Conservation (phyloP, 2,113 vertebrate species). For the Reinhardtius hippoglossoides region DNA sequence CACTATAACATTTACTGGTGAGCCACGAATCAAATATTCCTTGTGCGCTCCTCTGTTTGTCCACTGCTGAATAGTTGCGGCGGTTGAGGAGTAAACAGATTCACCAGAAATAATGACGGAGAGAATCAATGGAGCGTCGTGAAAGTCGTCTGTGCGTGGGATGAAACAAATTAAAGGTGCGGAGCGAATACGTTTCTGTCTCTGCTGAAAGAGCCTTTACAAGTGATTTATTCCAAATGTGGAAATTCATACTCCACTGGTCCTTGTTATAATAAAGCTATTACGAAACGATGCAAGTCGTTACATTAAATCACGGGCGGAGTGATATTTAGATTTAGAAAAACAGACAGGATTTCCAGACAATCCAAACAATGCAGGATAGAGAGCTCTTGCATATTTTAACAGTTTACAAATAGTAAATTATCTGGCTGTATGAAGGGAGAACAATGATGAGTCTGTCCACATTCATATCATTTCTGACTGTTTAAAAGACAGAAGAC, state of each 20-base stretch:
- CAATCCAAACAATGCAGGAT: neutral
- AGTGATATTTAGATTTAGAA: neutral
- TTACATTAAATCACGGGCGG: neutral
- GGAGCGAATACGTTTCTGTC: neutral
- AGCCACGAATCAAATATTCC: neutral
- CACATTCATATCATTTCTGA: too few species aligned
- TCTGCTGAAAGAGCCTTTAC: conserved; percentile 13
- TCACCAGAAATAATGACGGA: too few species aligned
- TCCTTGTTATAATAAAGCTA: conserved; percentile 8
- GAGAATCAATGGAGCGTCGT: conserved; percentile 15
- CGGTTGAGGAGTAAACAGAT: too few species aligned
- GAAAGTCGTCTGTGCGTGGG: conserved; percentile 23
- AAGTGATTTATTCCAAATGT: conserved; percentile 9
- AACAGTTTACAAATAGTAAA: too few species aligned
- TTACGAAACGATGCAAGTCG: neutral
- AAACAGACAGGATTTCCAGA: neutral
- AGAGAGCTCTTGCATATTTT: too few species aligned
- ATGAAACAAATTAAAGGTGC: conserved; percentile 6
- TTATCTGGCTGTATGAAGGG: too few species aligned
- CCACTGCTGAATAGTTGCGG: too few species aligned
- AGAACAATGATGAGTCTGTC: too few species aligned
- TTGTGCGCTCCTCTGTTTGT: too few species aligned
- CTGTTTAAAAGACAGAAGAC: too few species aligned
- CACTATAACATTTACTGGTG: neutral
- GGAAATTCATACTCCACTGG: neutral